A percentile compares a stretch with the other conserved stretches of the same genome.
Evolutionary conservation across 2,113 vertebrate genomes (phyloP).

Genomic region (Gnathonemus longibarbis): DNA sequence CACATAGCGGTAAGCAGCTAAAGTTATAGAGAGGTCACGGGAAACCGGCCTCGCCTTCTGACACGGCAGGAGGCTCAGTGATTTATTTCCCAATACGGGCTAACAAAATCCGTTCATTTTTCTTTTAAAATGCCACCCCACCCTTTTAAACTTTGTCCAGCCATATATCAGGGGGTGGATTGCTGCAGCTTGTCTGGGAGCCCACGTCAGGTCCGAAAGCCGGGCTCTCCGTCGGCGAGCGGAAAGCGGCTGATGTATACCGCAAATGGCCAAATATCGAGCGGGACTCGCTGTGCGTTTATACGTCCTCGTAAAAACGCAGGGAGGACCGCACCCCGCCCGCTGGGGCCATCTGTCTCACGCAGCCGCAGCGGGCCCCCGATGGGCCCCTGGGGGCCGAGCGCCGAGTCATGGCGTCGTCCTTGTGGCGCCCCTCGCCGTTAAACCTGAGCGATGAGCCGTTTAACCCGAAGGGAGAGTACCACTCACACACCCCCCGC

Average conservation of each 20-base stretch:
- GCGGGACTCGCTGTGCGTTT: neutral
- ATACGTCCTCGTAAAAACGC: neutral
- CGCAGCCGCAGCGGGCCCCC: neutral
- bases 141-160: neutral
- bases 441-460: constrained; percentile 27
- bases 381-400: neutral
- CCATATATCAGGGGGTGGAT: neutral
- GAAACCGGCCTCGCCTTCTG: neutral
- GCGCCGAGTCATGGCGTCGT: constrained; percentile 19
- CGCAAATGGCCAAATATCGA: neutral
- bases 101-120: constrained; percentile 21
- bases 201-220: neutral
- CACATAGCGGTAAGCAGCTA: neutral
- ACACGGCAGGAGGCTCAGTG: neutral
- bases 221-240: neutral
- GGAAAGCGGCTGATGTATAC: neutral
- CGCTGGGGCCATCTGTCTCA: neutral
- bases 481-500: constrained; percentile 26
- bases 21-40: neutral
- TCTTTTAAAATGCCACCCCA: constrained; percentile 11
- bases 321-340: neutral
- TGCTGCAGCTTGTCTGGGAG: neutral
- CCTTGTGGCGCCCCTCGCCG: constrained; percentile 23
- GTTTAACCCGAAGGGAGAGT: constrained; percentile 27
- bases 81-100: constrained; percentile 19